Evolutionary conservation across 2,888 invertebrate genomes (phyloP).

Genomic region (Neoaliturus tenellus): DNA sequence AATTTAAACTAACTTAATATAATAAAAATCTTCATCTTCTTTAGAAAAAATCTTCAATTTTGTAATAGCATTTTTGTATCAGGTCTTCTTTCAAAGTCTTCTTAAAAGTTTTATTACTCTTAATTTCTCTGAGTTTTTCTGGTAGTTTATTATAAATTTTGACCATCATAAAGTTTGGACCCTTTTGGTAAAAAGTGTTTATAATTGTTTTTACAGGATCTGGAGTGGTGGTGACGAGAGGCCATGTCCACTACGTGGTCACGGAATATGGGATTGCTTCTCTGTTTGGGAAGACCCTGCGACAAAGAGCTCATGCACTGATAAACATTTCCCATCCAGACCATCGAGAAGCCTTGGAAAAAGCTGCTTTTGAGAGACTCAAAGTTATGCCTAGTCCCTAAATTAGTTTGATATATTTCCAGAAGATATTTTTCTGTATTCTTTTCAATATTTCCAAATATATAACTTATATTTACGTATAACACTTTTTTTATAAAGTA

Average conservation of each 20-base stretch:
- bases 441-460: not conserved
- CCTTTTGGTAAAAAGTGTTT: no score
- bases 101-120: no score
- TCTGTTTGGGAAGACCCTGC: conserved; percentile 91
- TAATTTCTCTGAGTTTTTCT: no score
- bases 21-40: no score
- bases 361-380: conserved; percentile 90
- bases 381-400: conserved; percentile 84
- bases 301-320: conserved; percentile 93
- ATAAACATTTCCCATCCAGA: conserved; percentile 94
- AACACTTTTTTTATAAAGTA: not conserved
- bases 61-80: no score
- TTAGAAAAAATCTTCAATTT: no score
- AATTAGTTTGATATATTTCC: conserved; percentile 57
- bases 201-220: no score
- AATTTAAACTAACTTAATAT: no score
- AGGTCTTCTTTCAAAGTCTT: no score
- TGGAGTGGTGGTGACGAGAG: conserved; percentile 95
- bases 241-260: conserved; percentile 95
- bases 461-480: not conserved
- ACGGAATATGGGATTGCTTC: conserved; percentile 96
- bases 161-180: no score
- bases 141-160: no score
- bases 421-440: not conserved
- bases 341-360: conserved; percentile 89